Evolutionary conservation across 1,140 invertebrate species (phyloP).

Genomic region (Zaprionus ornatus): DNA sequence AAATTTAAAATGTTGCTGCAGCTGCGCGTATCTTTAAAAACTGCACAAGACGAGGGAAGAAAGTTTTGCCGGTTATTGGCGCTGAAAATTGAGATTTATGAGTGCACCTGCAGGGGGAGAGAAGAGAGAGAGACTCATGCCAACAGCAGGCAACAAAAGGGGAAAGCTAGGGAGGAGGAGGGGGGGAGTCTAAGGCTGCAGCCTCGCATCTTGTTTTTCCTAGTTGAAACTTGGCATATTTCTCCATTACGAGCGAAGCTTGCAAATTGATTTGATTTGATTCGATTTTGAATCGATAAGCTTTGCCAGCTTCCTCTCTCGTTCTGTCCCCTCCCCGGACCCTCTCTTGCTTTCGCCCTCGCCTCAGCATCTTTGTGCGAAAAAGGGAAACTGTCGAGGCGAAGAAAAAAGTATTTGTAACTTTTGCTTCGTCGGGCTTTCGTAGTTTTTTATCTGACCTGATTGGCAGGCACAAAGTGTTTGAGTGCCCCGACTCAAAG

Average conservation of each 20-base stretch:
- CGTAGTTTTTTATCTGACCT: conserved; percentile 19
- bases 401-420: conserved; percentile 45
- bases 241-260: conserved; percentile 71
- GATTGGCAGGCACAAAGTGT: conserved; percentile 32
- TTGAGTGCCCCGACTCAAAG: conserved; percentile 17
- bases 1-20: conserved; percentile 55
- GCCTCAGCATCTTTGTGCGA: conserved; percentile 43
- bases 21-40: conserved; percentile 32
- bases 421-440: conserved; percentile 13
- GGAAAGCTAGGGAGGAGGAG: background rate
- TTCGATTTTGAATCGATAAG: conserved; percentile 79
- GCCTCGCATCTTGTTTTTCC: conserved; percentile 20
- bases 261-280: conserved; percentile 80
- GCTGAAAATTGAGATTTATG: conserved; percentile 54
- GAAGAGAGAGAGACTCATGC: background rate
- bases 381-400: conserved; percentile 61
- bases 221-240: conserved; percentile 64
- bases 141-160: background rate
- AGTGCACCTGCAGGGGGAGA: conserved; percentile 25
- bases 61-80: conserved; percentile 48
- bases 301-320: conserved; percentile 24
- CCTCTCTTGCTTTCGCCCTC: background rate
- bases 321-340: background rate
- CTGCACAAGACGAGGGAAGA: conserved; percentile 13
- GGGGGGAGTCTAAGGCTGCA: background rate